Evolutionary conservation across 2,797 vertebrate species (phyloP), one percentile per base, ranked within the genome.

Genomic region (Ciconia nigra): DNA sequence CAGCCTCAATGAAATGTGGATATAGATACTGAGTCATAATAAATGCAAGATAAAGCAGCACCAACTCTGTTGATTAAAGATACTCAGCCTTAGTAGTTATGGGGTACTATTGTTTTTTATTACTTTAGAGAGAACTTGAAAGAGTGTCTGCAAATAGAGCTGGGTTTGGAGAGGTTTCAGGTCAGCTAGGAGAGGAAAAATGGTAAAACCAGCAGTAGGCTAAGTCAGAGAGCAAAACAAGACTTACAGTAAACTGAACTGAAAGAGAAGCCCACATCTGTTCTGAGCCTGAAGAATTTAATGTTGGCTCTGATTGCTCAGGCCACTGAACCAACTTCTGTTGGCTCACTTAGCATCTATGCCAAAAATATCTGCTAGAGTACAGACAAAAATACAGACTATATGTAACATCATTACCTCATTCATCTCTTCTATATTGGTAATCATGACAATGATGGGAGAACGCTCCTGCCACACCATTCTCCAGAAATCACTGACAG

Each of bases 401-500:
- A 47, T 28, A 92, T 28, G 35, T 79, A 93, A 85, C 31, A 91
- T 5, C 80, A 97, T 97, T 97, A 99, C 99, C 99, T 99, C 99
- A 6, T 99, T 99, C 98, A 99, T 99, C 97, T 99, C 99, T 97
- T 99, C 99, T 92, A 99, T 99, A 97, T 99, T 99, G 96, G 99
- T 99, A 98, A 99, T 99, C 99, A 99, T 99, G 97, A 99, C 99
- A 74, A 99, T 99, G 96, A 99, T 99, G 83, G 99, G 99, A 41
- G 98, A 98, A 85, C 95, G 98, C 96, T 99, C 99, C 97, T 99
- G 99, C 99, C 99, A 99, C 96, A 99, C 99, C 99, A 99, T 99
- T 98, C 98, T 99, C 99, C 99, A 99, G 98, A 99, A 99, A 97
- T 99, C 99, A 31, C 98, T 98, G 73, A 99, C 99, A 24, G 99